Base-by-base conservation (phyloP, 1,140 invertebrate genomes). In the Anthonomus grandis region DNA sequence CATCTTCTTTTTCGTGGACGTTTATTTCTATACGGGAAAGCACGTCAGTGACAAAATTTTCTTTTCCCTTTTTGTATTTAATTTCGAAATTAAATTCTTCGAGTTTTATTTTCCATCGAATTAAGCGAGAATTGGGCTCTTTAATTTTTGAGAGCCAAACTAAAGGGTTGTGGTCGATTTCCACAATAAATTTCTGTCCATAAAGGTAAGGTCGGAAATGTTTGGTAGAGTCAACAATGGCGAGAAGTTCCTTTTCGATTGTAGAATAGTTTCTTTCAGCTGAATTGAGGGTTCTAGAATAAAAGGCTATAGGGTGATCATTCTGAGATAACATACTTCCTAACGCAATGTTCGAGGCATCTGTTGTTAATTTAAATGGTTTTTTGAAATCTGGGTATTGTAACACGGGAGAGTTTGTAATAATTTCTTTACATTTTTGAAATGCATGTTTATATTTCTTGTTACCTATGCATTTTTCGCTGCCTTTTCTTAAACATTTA, bases 41-140 rank as follows among this genome's bases (percentile, higher is more conserved):
- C 3, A 41, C 51, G 18, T 53, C 51, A 6, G 51, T 22, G n/a
- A 53, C 51, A 3, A 45, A 4, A 19, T 53, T 53, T 53, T 53
- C 37, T 47, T 53, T 53, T 21, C 48, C 48, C n/a, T 50, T 50
- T 38, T 50, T 50, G 17, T 50, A 50, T 38, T 38, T 50, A 3
- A 81, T 72, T 56, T 57, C 72, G 61, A 72, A 77, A 18, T 76
- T 62, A 63, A 73, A 80, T 49, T 77, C 71, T 18, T 51, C 38
- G 4, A 74, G 41, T 59, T 61, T 51, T n/a, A 71, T 41, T 31
- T 68, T 38, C 78, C 78, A 81, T 54, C 76, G 63, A 1, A 74
- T 65, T 13, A 81, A 58, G 56, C 73, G 51, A 21, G 66, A 70
- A 0, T 59, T 67, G 8, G 72, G 70, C 46, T 78, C 71, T 64